These are phyloP conservation scores for Tragelaphus buxtoni DNA, from an alignment of 2,113 vertebrate genomes.

Conservation along the genomic window DNA sequence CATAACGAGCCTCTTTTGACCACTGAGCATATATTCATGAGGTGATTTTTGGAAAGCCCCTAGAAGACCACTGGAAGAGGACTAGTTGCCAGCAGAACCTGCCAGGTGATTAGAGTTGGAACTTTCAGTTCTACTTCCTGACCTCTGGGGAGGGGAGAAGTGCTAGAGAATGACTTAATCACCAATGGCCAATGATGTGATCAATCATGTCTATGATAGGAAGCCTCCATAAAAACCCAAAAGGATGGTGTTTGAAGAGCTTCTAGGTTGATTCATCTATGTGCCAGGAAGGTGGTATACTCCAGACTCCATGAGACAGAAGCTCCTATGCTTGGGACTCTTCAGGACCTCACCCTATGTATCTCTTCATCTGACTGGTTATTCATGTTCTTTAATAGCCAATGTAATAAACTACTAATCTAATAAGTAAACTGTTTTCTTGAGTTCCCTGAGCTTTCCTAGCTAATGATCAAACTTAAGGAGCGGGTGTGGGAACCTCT, in stretches of 20 bases:
- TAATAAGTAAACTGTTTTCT: neutral
- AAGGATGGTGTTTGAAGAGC: neutral
- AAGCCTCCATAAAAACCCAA: neutral
- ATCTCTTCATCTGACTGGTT: neutral
- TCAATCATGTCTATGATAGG: neutral
- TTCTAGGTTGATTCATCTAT: neutral
- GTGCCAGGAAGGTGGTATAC: neutral
- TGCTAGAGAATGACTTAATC: neutral
- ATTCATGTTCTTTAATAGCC: neutral
- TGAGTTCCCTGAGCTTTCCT: neutral
- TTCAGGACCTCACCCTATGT: neutral
- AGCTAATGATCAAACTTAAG: neutral
- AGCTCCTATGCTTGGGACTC: neutral
- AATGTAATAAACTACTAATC: neutral
- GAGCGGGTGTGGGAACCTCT: neutral
- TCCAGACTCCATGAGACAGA: neutral
- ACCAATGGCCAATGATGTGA: neutral
- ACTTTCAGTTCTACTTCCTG: neutral
- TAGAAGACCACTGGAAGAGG: neutral
- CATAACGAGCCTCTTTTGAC: neutral
- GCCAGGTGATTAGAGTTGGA: neutral
- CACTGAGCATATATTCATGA: neutral
- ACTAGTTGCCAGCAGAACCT: neutral
- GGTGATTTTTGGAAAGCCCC: neutral
- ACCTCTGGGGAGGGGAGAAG: neutral